Evolutionary conservation across 2,888 invertebrate genomes (phyloP).

Genomic region (Aleiodes testaceus): DNA sequence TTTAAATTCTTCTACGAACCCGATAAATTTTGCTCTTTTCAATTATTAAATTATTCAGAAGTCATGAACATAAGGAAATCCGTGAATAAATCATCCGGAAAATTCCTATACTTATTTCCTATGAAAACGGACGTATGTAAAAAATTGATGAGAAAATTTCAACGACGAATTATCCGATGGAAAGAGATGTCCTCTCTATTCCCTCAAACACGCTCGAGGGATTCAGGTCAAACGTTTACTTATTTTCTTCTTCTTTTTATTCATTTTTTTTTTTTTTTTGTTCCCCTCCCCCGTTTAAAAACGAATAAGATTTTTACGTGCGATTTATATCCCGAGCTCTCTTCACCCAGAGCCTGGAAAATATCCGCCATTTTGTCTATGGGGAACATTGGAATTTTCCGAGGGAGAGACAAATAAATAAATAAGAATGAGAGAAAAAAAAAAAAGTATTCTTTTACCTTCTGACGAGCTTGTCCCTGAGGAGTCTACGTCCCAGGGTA

Average conservation of each 20-base stretch:
- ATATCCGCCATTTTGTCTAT: background rate
- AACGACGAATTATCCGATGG: slow-evolving; percentile 10
- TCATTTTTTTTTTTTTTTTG: no score
- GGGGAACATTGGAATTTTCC: no score
- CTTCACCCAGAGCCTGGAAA: background rate
- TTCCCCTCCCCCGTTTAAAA: background rate
- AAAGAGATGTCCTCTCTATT: background rate
- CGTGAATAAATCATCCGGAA: slow-evolving; percentile 1
- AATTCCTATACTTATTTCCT: background rate
- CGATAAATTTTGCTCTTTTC: background rate
- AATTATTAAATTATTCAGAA: background rate
- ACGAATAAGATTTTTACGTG: slow-evolving; percentile 15
- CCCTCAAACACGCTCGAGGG: slow-evolving; percentile 15
- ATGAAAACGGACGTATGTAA: slow-evolving; percentile 15
- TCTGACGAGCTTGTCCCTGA: slow-evolving; percentile 75
- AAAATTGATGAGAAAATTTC: slow-evolving; percentile 40
- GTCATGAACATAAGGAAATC: slow-evolving; percentile 10
- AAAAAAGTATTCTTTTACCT: slow-evolving; percentile 68
- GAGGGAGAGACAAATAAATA: no score
- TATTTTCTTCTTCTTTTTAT: background rate
- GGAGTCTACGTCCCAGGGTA: slow-evolving; percentile 74
- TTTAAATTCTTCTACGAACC: background rate
- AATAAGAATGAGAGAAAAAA: no score
- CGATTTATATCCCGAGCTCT: slow-evolving; percentile 6
- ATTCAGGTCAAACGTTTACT: slow-evolving; percentile 43